Evolutionary conservation across 2,888 invertebrate species (phyloP).

Genomic region (Ornithoptera priamus): DNA sequence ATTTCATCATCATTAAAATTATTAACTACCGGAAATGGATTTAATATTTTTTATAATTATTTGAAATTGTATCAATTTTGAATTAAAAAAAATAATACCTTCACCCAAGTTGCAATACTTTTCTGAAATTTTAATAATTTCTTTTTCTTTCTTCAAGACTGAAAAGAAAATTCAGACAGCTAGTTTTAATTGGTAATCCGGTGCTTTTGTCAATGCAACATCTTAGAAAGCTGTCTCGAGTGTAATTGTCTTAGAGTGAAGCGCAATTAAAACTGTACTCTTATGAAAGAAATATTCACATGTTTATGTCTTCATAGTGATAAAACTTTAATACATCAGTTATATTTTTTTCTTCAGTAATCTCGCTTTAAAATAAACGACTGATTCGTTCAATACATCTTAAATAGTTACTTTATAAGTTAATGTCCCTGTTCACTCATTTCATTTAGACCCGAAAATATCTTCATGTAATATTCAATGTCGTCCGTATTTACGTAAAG

Average conservation of each 20-base stretch:
- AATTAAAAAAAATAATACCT: no score
- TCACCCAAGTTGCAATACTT: neutral
- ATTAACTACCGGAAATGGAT: no score
- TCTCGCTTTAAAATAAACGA: neutral
- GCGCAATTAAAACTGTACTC: constrained; percentile 18
- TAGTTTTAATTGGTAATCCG: constrained; percentile 15
- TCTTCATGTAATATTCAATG: neutral
- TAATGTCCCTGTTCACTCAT: neutral
- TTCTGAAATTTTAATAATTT: neutral
- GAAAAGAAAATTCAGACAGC: constrained; percentile 2
- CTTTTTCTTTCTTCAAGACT: neutral
- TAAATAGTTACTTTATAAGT: neutral
- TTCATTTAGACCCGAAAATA: neutral
- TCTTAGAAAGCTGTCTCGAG: constrained; percentile 20
- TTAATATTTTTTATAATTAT: no score
- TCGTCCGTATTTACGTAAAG: neutral
- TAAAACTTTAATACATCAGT: neutral
- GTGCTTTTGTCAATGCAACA: constrained; percentile 21
- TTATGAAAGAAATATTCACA: neutral
- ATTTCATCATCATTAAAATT: no score
- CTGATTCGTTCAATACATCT: neutral
- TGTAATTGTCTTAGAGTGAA: constrained; percentile 19
- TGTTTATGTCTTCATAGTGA: neutral
- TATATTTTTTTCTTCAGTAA: neutral
- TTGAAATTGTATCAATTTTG: no score